These are phyloP conservation scores for Macrobrachium rosenbergii DNA, from an alignment of 1,140 invertebrate species.

Conservation along the genomic window DNA sequence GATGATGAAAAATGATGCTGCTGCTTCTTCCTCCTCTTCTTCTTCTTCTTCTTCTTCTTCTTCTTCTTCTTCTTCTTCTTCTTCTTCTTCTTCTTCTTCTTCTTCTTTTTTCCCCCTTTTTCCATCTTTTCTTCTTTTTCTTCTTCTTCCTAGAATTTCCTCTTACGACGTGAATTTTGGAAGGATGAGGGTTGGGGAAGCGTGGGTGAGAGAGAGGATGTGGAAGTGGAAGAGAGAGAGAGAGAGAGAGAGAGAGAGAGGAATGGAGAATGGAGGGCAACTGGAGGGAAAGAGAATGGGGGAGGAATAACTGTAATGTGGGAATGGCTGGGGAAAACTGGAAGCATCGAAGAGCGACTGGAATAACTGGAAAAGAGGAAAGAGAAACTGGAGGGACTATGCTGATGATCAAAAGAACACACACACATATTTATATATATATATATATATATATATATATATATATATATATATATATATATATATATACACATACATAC, in stretches of 20 bases:
- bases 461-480: constrained; percentile 23
- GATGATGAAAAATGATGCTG: constrained; percentile 20
- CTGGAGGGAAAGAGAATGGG: not conserved
- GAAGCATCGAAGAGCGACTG: too few species aligned
- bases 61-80: too few species aligned
- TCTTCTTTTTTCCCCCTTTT: too few species aligned
- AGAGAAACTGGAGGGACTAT: not conserved
- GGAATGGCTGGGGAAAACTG: too few species aligned
- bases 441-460: constrained; percentile 10
- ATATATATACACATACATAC: constrained; percentile 15
- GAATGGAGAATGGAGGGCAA: not conserved
- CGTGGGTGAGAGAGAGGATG: not conserved
- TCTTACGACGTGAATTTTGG: not conserved
- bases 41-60: too few species aligned
- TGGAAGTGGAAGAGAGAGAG: not conserved
- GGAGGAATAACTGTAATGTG: not conserved
- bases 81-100: too few species aligned
- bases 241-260: not conserved
- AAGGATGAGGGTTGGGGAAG: not conserved
- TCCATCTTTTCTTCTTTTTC: too few species aligned
- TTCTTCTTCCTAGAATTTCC: too few species aligned
- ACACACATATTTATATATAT: too few species aligned
- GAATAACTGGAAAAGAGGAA: not conserved
- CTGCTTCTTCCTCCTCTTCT: too few species aligned
- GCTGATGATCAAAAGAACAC: too few species aligned